Conservation (phyloP, 2,797 vertebrate species). For the Sebastes goodei region DNA sequence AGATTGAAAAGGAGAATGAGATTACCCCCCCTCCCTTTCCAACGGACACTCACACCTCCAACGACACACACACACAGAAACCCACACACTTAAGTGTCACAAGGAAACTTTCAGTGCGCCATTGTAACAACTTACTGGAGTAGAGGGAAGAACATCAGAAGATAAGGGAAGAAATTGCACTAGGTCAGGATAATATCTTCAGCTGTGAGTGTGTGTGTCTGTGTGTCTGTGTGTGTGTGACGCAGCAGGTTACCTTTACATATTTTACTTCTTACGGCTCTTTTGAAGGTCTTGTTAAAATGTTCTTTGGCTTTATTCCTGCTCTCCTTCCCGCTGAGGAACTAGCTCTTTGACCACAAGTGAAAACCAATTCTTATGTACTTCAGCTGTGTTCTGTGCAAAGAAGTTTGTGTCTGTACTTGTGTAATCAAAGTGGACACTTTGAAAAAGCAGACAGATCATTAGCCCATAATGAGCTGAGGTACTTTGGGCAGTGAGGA, state of each 20-base stretch:
- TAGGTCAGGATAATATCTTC: constrained; percentile 63
- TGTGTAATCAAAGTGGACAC: constrained; percentile 60
- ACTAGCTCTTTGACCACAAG: constrained; percentile 14
- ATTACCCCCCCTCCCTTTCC: constrained; percentile 74
- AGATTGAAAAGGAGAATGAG: constrained; percentile 84
- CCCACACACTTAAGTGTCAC: constrained; percentile 66
- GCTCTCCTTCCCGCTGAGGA: constrained; percentile 33
- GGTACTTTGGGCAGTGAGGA: constrained; percentile 64
- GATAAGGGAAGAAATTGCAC: constrained; percentile 62
- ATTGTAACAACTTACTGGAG: constrained; percentile 67
- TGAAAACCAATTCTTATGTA: constrained; percentile 31
- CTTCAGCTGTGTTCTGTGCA: constrained; percentile 37
- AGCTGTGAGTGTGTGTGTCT: not conserved
- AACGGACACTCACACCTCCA: constrained; percentile 67
- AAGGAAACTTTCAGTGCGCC: constrained; percentile 64
- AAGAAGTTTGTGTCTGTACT: constrained; percentile 53
- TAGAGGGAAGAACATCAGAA: constrained; percentile 64
- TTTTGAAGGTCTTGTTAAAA: constrained; percentile 49
- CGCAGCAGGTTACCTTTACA: constrained; percentile 36
- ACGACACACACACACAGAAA: constrained; percentile 32
- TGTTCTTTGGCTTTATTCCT: constrained; percentile 33
- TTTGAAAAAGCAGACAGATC: constrained; percentile 59
- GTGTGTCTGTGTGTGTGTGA: not conserved
- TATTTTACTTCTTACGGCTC: constrained; percentile 40
- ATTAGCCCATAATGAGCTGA: constrained; percentile 71